Evolutionary conservation across 1,140 invertebrate genomes (phyloP).

Genomic region (Prorops nasuta): DNA sequence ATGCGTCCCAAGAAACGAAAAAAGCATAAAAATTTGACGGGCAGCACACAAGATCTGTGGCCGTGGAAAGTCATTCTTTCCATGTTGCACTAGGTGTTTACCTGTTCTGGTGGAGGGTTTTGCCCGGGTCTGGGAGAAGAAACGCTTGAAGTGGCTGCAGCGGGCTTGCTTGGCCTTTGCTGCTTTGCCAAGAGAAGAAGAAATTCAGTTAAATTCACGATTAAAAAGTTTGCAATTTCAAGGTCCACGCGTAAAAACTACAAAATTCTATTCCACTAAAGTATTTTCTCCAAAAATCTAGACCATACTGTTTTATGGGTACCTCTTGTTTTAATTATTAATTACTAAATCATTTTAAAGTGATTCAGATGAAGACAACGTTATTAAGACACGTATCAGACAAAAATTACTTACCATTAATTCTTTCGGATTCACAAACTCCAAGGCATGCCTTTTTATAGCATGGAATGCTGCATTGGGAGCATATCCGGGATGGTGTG

Average conservation of each 20-base stretch:
- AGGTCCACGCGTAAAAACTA: conserved; percentile 2
- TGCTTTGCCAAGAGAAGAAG: conserved; percentile 52
- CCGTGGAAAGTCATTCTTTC: conserved; percentile 21
- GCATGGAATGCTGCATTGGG: conserved; percentile 91
- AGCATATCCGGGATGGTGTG: conserved; percentile 64
- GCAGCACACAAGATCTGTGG: conserved; percentile 23
- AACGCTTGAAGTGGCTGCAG: conserved; percentile 58
- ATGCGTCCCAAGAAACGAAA: conserved; percentile 9
- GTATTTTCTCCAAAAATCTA: too few species aligned
- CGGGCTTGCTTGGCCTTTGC: conserved; percentile 61
- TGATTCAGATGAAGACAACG: too few species aligned
- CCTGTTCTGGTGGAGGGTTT: conserved; percentile 62
- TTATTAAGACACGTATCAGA: background rate
- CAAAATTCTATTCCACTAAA: conserved; percentile 1
- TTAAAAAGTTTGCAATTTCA: conserved; percentile 12
- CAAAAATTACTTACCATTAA: conserved; percentile 74
- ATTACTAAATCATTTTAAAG: background rate
- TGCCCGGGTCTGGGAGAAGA: conserved; percentile 59
- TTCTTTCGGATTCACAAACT: conserved; percentile 87
- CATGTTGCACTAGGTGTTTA: conserved; percentile 52
- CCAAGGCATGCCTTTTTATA: conserved; percentile 88
- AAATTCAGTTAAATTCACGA: conserved; percentile 48
- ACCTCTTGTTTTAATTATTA: background rate
- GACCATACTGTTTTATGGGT: too few species aligned
- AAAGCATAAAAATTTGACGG: conserved; percentile 24